Evolutionary conservation across 2,797 vertebrate genomes (phyloP), one percentile per base, ranked within the genome.

Genomic region (Mycteria americana): DNA sequence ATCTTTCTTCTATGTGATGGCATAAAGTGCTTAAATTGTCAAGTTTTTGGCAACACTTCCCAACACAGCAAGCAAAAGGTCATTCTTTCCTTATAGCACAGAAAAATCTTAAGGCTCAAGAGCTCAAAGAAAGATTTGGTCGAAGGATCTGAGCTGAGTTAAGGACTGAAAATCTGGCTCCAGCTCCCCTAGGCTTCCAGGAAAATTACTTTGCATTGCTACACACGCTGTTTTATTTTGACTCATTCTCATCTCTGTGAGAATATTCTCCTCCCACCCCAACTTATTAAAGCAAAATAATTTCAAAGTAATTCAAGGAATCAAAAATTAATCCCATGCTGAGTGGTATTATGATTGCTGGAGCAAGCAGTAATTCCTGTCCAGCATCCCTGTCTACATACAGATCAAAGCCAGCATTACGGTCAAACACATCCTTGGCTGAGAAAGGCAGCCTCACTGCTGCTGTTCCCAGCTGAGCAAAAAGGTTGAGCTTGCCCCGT

Each of bases 271-370:
- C 57, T 83, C 91, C 69, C 79, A 72, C 24, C 41, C 33, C 11
- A 51, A 43, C 4, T 48, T 89, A 85, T 48, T 95, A 86, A 70
- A 92, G 59, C 33, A 93, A 93, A 96, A 91, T 81, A 86, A 91
- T 91, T 91, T 92, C 76, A 80, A 93, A 89, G 50, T 57, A 91
- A 77, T 83, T 92, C 69, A 78, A 17, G 27, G 69, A 89, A 84
- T 91, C 76, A 89, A 85, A 95, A 95, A 95, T 91, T 78, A 95
- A 91, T 89, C 92, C 82, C 91, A 92, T 76, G 94, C 89, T 97
- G 93, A 91, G 82, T 62, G 59, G 46, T 88, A 89, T 88, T 88
- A 75, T 89, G 91, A 91, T 89, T 95, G 57, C 91, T 93, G 82
- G 92, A 95, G 87, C 85, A 93, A 85, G 60, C 68, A 91, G 28